Evolutionary conservation across 2,888 invertebrate genomes (phyloP).

Genomic region (Pseudococcus viburni): DNA sequence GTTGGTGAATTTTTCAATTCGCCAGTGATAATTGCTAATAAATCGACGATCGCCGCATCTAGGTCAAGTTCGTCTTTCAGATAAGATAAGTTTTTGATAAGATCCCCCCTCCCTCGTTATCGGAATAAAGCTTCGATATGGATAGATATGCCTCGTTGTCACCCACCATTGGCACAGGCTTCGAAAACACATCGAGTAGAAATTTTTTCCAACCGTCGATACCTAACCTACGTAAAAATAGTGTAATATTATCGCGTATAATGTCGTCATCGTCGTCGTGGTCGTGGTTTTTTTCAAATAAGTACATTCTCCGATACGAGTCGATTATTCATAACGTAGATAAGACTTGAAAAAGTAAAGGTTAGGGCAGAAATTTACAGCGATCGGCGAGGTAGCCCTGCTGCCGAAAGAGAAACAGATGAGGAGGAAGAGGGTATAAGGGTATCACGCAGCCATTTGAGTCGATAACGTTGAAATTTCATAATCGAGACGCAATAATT

Average conservation of each 20-base stretch:
- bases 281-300: too few species aligned
- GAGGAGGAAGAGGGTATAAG: background rate
- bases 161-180: background rate
- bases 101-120: background rate
- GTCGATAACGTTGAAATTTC: background rate
- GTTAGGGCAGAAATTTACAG: background rate
- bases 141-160: too few species aligned
- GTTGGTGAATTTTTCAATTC: background rate
- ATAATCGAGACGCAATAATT: background rate
- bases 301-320: background rate
- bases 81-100: background rate
- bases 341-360: background rate
- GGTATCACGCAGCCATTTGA: too few species aligned
- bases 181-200: background rate
- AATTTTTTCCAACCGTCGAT: background rate
- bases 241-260: too few species aligned
- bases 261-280: too few species aligned
- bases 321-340: background rate
- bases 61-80: slow-evolving; percentile 1
- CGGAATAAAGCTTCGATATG: background rate
- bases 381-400: background rate
- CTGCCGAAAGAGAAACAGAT: background rate
- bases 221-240: too few species aligned
- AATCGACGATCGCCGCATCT: background rate
- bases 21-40: background rate